Percentiles rank a stretch among this genome's conserved stretches.
phyloP scores from a whole-genome alignment of 2,888 invertebrate genomes.

The Lutraria lutraria region DNA sequence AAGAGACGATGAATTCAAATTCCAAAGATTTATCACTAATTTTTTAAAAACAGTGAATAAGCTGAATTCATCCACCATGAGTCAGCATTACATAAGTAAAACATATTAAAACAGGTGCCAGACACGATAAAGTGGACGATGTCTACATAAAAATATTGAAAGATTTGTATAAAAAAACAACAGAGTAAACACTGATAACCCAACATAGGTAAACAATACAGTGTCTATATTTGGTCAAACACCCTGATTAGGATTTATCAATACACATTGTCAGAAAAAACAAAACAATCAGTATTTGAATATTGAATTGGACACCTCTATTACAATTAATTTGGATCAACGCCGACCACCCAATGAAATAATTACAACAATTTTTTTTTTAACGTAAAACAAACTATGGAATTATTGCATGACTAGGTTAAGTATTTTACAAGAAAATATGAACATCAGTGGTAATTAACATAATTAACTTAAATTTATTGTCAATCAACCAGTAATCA shows the following conservation, averaged over 20 bases:
- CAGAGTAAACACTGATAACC: neutral
- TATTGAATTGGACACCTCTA: conserved; percentile 2
- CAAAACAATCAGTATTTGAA: neutral
- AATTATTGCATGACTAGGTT: conserved; percentile 11
- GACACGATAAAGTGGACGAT: neutral
- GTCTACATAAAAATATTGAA: neutral
- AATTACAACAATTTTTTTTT: neutral
- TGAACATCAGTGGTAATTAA: neutral
- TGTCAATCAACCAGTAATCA: neutral
- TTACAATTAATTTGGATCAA: conserved; percentile 11
- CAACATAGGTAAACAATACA: conserved; percentile 1
- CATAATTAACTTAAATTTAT: neutral
- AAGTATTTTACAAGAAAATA: conserved; percentile 12
- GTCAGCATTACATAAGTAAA: neutral
- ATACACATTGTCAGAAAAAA: neutral
- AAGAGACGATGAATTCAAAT: neutral
- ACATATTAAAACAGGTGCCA: neutral
- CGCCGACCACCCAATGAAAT: conserved; percentile 42
- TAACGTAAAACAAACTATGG: neutral
- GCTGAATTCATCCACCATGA: neutral
- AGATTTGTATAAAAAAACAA: neutral
- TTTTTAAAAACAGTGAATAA: neutral
- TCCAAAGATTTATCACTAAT: neutral
- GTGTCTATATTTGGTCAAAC: conserved; percentile 10
- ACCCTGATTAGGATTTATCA: neutral